phyloP scores from a whole-genome alignment of 1,140 invertebrate species.

The Aphidius gifuensis region DNA sequence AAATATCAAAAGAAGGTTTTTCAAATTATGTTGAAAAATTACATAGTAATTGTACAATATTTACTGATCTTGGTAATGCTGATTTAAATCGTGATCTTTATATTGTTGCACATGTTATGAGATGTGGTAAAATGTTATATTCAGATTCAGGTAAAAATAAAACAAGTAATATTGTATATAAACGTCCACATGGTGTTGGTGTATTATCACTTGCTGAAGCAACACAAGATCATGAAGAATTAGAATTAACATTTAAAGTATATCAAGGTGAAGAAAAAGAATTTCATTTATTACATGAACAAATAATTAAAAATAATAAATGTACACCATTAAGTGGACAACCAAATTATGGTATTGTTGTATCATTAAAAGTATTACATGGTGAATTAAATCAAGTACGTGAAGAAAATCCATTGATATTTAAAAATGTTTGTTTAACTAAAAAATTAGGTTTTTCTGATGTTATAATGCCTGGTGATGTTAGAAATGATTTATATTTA shows the following conservation, averaged over 20 bases:
- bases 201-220: constrained; percentile 67
- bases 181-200: constrained; percentile 80
- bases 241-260: constrained; percentile 72
- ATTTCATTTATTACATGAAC: constrained; percentile 84
- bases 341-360: constrained; percentile 64
- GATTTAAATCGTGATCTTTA: constrained; percentile 81
- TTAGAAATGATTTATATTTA: constrained; percentile 93
- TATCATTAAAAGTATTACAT: constrained; percentile 71
- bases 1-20: constrained; percentile 84
- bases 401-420: constrained; percentile 73
- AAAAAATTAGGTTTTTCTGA: constrained; percentile 90
- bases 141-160: constrained; percentile 75
- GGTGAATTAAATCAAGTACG: constrained; percentile 71
- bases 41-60: constrained; percentile 84
- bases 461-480: constrained; percentile 93
- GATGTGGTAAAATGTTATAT: constrained; percentile 82
- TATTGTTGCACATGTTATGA: constrained; percentile 83
- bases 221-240: constrained; percentile 61
- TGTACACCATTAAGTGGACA: constrained; percentile 73
- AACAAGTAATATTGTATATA: constrained; percentile 59
- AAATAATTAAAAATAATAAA: constrained; percentile 81
- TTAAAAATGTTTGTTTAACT: constrained; percentile 81
- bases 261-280: constrained; percentile 89
- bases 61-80: constrained; percentile 78
- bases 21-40: constrained; percentile 85